These are phyloP conservation scores for Nomia melanderi DNA, from an alignment of 1,140 invertebrate genomes.

Conservation along the genomic window DNA sequence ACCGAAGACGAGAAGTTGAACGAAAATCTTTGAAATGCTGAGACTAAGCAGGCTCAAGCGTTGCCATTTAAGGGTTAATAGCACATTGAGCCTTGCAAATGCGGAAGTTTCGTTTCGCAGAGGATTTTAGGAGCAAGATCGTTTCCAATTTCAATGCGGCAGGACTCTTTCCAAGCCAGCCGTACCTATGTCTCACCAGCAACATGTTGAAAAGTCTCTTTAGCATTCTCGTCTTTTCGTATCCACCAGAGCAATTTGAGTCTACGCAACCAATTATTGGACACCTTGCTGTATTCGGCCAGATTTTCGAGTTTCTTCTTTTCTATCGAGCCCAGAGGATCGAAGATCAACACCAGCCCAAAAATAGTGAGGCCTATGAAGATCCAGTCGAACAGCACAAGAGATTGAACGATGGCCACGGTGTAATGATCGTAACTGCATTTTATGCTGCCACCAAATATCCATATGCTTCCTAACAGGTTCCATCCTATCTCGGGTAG, in stretches of 20 bases:
- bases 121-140: not conserved
- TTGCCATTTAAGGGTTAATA: not conserved
- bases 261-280: conserved; percentile 86
- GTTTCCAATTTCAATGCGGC: conserved; percentile 49
- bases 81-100: not conserved
- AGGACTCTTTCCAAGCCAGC: conserved; percentile 54
- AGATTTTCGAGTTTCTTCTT: conserved; percentile 83
- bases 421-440: conserved; percentile 87
- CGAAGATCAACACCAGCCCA: conserved; percentile 89
- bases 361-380: conserved; percentile 88
- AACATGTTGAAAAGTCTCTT: conserved; percentile 91
- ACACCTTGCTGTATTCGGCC: conserved; percentile 79
- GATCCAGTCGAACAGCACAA: conserved; percentile 91
- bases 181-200: conserved; percentile 85
- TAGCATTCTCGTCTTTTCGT: conserved; percentile 88
- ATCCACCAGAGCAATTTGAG: conserved; percentile 92
- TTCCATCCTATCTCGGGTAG: conserved; percentile 90
- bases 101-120: not conserved
- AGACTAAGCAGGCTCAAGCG: too few relatives aligned
- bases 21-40: too few relatives aligned
- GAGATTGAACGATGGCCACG: conserved; percentile 86
- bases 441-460: conserved; percentile 86
- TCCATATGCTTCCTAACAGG: conserved; percentile 90
- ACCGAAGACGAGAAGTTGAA: too few relatives aligned
- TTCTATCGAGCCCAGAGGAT: conserved; percentile 88